Percentiles rank a stretch among this genome's conserved stretches.
These are phyloP conservation scores for Sebastes fasciatus DNA, from an alignment of 2,113 vertebrate species.

Conservation along the genomic window DNA sequence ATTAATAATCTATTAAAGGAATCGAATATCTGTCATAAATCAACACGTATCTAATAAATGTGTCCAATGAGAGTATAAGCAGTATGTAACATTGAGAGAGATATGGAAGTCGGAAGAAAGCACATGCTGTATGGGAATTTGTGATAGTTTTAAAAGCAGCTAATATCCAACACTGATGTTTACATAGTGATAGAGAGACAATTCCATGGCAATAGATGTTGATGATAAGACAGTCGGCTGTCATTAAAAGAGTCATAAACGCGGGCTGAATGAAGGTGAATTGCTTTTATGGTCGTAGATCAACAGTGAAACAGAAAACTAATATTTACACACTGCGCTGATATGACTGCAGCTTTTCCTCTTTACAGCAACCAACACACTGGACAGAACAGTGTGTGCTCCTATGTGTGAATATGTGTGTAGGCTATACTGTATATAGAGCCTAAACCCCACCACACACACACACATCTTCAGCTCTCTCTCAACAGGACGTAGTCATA, in stretches of 20 bases:
- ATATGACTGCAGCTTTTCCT: not conserved
- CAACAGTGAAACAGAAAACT: conserved; percentile 16
- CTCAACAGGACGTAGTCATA: conserved; percentile 67
- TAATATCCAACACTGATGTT: not conserved
- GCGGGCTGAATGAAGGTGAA: not conserved
- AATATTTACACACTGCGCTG: conserved; percentile 16
- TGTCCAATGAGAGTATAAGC: not conserved
- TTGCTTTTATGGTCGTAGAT: not conserved
- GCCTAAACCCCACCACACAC: conserved; percentile 14
- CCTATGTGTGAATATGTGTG: not conserved
- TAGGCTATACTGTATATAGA: not conserved
- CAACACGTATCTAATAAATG: too few relatives aligned
- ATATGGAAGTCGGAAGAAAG: not conserved
- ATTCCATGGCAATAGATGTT: not conserved
- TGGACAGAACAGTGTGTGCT: not conserved
- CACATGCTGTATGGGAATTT: conserved; percentile 1
- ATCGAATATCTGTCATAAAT: too few relatives aligned
- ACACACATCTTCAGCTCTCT: conserved; percentile 14
- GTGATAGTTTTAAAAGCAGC: not conserved
- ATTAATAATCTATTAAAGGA: too few relatives aligned
- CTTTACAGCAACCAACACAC: not conserved
- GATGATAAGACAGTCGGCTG: not conserved
- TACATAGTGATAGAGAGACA: conserved; percentile 11
- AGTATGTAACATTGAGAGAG: not conserved
- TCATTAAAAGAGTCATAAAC: conserved; percentile 20